Base-by-base conservation (phyloP, 2,113 vertebrate genomes). In the Hippocampus zosterae region DNA sequence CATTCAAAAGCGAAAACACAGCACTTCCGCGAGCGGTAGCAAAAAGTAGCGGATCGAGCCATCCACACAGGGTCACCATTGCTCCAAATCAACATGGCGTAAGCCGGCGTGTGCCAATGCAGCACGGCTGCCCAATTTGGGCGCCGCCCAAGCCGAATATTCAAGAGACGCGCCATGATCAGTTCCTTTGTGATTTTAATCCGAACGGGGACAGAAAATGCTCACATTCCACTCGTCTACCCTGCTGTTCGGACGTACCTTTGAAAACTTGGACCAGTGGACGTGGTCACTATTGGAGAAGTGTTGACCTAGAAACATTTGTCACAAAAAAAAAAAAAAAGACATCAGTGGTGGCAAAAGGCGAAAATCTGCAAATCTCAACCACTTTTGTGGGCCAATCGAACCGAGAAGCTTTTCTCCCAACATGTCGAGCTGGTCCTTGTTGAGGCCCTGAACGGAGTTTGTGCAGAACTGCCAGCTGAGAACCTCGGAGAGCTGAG, bases 381-480 rank as follows among this genome's bases (percentile, higher is more conserved):
- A 68, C 29, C 29, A 21, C 29, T 44, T 44, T 29, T 41, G 2
- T 6, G 9, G 29, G 9, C 11, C 29, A 2, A 41, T 65, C 63
- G 9, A 76, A 98, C 96, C 96, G 0, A 85, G 91, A 3, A 99
- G 94, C 78, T 98, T 99, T 76, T 97, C 95, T 60, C 94, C 94
- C 85, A 99, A 91, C 95, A 96, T 99, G 61, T 68, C 87, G 61
- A 98, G 94, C 81, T 99, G 97, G 29, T 99, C 96, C 27, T 92
- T 93, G 87, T 95, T 96, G 67, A 99, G 94, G 33, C 97, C 95
- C 21, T 93, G 94, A 8, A 94, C 95, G 0, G 95, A 94, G 0
- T 96, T 96, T 0, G 95, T 96, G 19, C 94, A 96, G 84, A 99
- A 98, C 73, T 99, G 97, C 97, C 97, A 99, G 88, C 95, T 96